Percentiles rank a stretch among this genome's conserved stretches.
These are phyloP conservation scores for Connochaetes taurinus DNA, from an alignment of 2,113 vertebrate genomes.

Conservation along the genomic window DNA sequence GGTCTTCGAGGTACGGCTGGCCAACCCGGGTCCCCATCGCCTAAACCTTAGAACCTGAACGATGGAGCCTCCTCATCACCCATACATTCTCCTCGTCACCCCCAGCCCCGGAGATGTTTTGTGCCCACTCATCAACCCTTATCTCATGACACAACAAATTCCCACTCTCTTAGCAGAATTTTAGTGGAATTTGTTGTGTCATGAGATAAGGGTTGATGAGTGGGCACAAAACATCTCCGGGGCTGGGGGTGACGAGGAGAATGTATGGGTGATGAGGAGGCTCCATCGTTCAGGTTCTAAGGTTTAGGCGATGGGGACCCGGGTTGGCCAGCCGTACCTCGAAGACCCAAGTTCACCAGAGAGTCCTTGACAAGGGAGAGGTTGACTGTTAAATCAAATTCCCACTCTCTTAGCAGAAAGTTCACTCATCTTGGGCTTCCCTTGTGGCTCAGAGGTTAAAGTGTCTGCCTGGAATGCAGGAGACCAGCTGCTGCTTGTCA, in stretches of 20 bases:
- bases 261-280: neutral
- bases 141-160: too few species aligned
- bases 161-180: too few species aligned
- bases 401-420: too few species aligned
- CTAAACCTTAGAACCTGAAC: neutral
- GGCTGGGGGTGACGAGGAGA: accelerated
- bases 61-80: neutral
- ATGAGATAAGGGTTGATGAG: too few species aligned
- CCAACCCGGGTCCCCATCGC: neutral
- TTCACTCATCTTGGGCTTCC: too few species aligned
- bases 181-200: too few species aligned
- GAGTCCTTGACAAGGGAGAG: neutral
- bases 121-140: too few species aligned
- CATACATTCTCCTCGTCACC: neutral
- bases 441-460: too few species aligned
- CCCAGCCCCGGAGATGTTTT: neutral
- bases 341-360: neutral
- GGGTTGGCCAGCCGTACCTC: neutral
- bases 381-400: too few species aligned
- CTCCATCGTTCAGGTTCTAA: neutral
- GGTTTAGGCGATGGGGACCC: neutral
- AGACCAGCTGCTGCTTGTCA: neutral
- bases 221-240: neutral
- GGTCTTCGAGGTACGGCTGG: neutral
- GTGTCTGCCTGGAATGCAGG: too few species aligned